These are phyloP conservation scores for Podargus strigoides DNA, from an alignment of 2,797 vertebrate species.

Conservation along the genomic window DNA sequence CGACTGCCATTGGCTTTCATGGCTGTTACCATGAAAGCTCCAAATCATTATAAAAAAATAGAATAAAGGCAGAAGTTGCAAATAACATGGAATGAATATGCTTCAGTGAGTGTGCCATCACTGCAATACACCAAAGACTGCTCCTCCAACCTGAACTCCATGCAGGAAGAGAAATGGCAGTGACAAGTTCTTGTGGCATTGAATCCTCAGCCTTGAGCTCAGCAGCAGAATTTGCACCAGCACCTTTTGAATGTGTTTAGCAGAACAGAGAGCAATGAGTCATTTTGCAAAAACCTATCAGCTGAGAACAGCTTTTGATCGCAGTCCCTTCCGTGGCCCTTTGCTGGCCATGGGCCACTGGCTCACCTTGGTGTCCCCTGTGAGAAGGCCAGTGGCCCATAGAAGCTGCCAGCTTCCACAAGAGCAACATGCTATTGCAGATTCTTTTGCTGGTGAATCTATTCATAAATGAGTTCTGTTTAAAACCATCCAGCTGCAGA, in stretches of 20 bases:
- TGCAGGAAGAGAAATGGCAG: not conserved
- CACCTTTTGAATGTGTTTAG: not conserved
- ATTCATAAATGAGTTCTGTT: not conserved
- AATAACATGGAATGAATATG: not conserved
- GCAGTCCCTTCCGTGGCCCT: not conserved
- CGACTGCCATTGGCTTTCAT: constrained; percentile 31
- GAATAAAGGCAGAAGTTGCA: not conserved
- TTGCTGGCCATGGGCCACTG: not conserved
- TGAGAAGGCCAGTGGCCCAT: not conserved
- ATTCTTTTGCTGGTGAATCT: not conserved
- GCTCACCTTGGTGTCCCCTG: not conserved
- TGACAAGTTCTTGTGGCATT: not conserved
- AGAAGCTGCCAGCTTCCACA: not conserved
- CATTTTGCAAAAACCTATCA: not conserved
- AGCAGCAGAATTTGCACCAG: not conserved
- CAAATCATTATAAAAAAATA: not conserved
- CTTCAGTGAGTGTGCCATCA: not conserved
- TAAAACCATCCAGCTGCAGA: constrained; percentile 38
- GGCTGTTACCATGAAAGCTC: constrained; percentile 47
- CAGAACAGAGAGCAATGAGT: not conserved
- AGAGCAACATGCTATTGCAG: not conserved
- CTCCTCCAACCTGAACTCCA: not conserved
- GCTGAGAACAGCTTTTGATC: not conserved
- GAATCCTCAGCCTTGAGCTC: not conserved
- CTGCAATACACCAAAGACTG: not conserved